Conservation (phyloP, 23 tunicate genomes). For the Botrylloides violaceus region DNA sequence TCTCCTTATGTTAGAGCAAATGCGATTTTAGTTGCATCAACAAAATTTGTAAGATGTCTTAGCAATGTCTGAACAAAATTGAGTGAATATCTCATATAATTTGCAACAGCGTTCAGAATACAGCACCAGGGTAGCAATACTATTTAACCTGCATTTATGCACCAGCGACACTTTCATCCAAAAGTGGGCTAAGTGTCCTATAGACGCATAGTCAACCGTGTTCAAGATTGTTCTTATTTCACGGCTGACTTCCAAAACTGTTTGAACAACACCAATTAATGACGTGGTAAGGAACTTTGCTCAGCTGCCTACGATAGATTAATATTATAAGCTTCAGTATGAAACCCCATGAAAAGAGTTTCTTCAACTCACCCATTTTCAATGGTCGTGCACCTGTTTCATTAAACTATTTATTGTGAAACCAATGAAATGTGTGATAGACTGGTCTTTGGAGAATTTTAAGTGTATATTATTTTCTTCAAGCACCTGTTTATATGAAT, state of each 20-base stretch:
- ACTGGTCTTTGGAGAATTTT: background rate
- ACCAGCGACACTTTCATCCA: background rate
- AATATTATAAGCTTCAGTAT: conserved; percentile 1
- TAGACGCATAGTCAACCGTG: conserved; percentile 8
- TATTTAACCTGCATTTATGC: background rate
- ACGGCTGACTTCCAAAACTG: conserved; percentile 11
- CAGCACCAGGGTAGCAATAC: too few relatives aligned
- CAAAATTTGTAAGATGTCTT: too few relatives aligned
- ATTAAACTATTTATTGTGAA: background rate
- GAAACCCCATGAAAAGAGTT: conserved; percentile 1
- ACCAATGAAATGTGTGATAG: background rate
- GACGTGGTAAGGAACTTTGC: conserved; percentile 11
- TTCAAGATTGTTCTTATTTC: conserved; percentile 12
- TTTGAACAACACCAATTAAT: conserved; percentile 17
- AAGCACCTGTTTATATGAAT: background rate
- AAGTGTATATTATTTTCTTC: background rate
- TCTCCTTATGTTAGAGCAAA: too few relatives aligned
- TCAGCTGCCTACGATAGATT: conserved; percentile 14
- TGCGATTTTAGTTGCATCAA: too few relatives aligned
- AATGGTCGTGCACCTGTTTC: conserved; percentile 4
- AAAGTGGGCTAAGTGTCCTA: background rate
- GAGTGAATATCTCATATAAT: too few relatives aligned
- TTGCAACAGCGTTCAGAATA: too few relatives aligned
- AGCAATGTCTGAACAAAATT: too few relatives aligned
- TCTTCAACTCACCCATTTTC: background rate